Evolutionary conservation across 2,797 vertebrate species (phyloP), one percentile per base, ranked within the genome.

Genomic region (Toxotes lorentzi): DNA sequence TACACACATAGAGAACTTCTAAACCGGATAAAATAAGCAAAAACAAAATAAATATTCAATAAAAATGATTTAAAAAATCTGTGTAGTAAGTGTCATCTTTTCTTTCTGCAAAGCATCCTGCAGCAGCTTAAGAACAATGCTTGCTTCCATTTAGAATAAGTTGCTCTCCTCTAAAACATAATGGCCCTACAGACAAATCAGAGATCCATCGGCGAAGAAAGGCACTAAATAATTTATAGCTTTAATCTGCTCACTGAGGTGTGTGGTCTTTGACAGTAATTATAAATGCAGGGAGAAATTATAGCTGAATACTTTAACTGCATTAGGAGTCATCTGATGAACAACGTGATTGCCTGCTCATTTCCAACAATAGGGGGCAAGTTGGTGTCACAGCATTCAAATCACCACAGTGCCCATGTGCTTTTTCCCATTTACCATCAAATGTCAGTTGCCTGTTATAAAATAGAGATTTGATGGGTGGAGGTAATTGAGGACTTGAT

Each of bases 231-330:
- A 98, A 99, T 99, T 98, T 98, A 99, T 97, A 96, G 97, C 97
- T 98, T 98, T 99, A 99, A 99, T 99, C 97, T 99, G 97, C 96
- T 99, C 98, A 97, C 96, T 97, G 98, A 99, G 98, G 98, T 99
- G 98, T 99, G 97, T 96, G 97, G 97, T 97, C 98, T 97, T 96
- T 98, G 97, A 97, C 97, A 98, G 97, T 98, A 99, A 99, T 99
- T 99, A 99, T 98, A 98, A 99, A 99, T 99, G 98, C 98, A 97
- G 96, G 96, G 95, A 98, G 97, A 97, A 99, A 98, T 99, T 98
- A 99, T 97, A 97, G 97, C 97, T 95, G 98, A 99, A 98, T 97
- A 97, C 97, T 97, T 97, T 97, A 97, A 99, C 97, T 97, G 97
- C 98, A 98, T 98, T 98, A 99, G 97, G 97, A 97, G 96, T 96